These are phyloP conservation scores for Thalpophila matura DNA, from an alignment of 2,888 invertebrate genomes.

Conservation along the genomic window DNA sequence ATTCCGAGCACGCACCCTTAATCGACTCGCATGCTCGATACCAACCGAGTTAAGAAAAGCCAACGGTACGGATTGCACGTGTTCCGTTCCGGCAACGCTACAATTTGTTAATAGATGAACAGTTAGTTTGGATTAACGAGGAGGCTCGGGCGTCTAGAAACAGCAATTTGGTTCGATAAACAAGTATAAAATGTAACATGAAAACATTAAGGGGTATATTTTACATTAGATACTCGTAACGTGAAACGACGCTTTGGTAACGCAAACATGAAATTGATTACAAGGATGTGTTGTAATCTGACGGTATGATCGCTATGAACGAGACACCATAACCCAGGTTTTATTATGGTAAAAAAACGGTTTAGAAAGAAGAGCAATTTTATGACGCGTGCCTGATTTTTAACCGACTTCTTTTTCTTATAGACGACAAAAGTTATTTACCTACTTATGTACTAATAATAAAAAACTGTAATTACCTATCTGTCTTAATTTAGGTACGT, in stretches of 20 bases:
- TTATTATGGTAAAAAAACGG: conserved; percentile 40
- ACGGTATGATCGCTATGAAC: conserved; percentile 29
- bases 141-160: conserved; percentile 68
- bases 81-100: conserved; percentile 70
- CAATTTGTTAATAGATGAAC: conserved; percentile 72
- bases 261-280: conserved; percentile 55
- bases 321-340: conserved; percentile 33
- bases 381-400: not conserved
- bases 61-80: conserved; percentile 73
- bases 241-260: conserved; percentile 45
- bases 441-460: conserved; percentile 4
- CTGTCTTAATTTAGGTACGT: conserved; percentile 10
- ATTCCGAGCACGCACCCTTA: conserved; percentile 86
- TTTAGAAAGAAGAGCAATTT: conserved; percentile 7
- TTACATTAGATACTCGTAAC: conserved; percentile 42
- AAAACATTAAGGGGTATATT: conserved; percentile 62
- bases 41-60: conserved; percentile 61
- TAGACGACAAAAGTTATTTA: conserved; percentile 7
- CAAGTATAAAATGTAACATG: conserved; percentile 68
- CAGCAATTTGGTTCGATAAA: conserved; percentile 69
- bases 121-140: conserved; percentile 76
- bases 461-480: conserved; percentile 28
- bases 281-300: conserved; percentile 40
- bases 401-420: not conserved
- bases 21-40: conserved; percentile 74